Percentiles rank a stretch among this genome's conserved stretches.
Conservation (phyloP, 2,113 vertebrate species). For the Antigone vipio region DNA sequence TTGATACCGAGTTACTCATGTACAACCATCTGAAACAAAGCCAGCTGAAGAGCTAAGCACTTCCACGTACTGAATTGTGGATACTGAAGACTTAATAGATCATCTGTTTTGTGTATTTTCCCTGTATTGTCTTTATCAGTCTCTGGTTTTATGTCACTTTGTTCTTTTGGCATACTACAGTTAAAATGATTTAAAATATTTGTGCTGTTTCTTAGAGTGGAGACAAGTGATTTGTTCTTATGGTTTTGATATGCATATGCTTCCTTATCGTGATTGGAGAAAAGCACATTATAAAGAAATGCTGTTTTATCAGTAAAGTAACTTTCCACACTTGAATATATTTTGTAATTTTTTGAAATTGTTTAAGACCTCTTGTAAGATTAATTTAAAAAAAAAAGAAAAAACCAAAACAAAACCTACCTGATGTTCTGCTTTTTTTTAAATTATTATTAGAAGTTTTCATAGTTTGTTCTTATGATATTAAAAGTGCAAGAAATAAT, state of each 20-base stretch:
- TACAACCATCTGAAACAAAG: not conserved
- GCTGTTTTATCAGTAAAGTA: constrained; percentile 27
- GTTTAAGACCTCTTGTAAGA: constrained; percentile 33
- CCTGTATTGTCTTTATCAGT: not conserved
- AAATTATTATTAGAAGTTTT: not conserved
- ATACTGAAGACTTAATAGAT: not conserved
- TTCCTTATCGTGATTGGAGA: not conserved
- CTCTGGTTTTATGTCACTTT: not conserved
- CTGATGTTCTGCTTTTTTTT: not conserved
- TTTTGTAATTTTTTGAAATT: constrained; percentile 54
- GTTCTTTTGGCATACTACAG: not conserved
- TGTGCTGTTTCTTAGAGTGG: not conserved
- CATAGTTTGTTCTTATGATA: not conserved
- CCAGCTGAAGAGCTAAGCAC: not conserved
- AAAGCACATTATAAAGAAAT: constrained; percentile 14
- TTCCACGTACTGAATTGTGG: not conserved
- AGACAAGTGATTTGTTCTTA: not conserved
- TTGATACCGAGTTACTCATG: not conserved
- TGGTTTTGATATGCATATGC: not conserved
- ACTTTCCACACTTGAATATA: constrained; percentile 28
- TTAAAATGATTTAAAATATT: not conserved
- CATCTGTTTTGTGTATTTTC: not conserved
- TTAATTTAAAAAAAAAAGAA: not conserved
- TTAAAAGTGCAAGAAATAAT: constrained; percentile 23
- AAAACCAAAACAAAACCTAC: not conserved